Conservation (phyloP, 2,797 vertebrate genomes). For the Zenarchopterus dispar region DNA sequence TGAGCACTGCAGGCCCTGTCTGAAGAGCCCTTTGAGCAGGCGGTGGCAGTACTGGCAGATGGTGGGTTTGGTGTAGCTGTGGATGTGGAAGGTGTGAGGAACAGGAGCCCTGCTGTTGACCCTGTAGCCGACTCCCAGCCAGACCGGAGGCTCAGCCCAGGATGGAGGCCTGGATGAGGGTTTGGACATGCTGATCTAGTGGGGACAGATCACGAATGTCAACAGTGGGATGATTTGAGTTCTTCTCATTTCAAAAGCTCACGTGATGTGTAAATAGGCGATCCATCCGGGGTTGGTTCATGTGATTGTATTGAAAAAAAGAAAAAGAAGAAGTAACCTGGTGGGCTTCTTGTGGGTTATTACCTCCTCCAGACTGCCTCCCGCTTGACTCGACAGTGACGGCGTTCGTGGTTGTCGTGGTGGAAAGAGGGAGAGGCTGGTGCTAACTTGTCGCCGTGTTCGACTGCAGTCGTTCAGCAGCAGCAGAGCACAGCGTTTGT, state of each 20-base stretch:
- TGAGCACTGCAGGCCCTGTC: slow-evolving; percentile 84
- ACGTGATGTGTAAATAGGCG: neutral
- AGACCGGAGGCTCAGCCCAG: slow-evolving; percentile 73
- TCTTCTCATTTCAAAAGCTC: too few species aligned
- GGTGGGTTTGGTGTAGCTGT: slow-evolving; percentile 84
- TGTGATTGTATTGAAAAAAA: too few species aligned
- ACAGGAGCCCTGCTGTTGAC: slow-evolving; percentile 55
- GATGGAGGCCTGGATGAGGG: slow-evolving; percentile 70
- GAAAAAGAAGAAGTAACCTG: too few species aligned
- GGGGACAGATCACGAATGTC: neutral
- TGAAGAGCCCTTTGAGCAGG: slow-evolving; percentile 83
- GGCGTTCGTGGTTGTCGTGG: slow-evolving; percentile 55
- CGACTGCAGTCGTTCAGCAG: slow-evolving; percentile 87
- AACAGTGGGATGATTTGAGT: neutral
- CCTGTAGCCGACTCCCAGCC: slow-evolving; percentile 62
- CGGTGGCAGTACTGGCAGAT: slow-evolving; percentile 80
- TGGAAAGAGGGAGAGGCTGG: slow-evolving; percentile 82
- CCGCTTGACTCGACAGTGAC: slow-evolving; percentile 74
- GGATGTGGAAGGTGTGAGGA: slow-evolving; percentile 86
- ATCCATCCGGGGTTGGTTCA: neutral
- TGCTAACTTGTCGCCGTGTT: slow-evolving; percentile 80
- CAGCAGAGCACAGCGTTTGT: slow-evolving; percentile 89
- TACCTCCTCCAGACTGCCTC: slow-evolving; percentile 83
- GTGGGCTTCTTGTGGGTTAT: too few species aligned
- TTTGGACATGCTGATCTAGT: slow-evolving; percentile 81